Evolutionary conservation across 1,140 invertebrate species (phyloP).

Genomic region (Reticulitermes speratus): DNA sequence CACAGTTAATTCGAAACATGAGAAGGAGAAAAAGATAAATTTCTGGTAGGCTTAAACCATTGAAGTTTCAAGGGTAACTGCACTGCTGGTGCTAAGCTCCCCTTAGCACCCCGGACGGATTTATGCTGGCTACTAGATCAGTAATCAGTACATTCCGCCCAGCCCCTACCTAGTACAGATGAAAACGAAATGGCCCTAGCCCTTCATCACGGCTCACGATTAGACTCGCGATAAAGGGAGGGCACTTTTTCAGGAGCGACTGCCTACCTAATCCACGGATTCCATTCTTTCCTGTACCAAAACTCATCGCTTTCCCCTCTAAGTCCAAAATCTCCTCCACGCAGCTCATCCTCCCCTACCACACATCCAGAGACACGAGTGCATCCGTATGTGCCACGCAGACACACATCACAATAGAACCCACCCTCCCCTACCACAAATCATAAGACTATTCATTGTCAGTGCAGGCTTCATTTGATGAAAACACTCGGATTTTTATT

Average conservation of each 20-base stretch:
- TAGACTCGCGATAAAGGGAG: neutral
- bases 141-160: neutral
- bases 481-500: neutral
- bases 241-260: neutral
- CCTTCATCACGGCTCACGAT: neutral
- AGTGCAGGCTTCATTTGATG: neutral
- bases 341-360: neutral
- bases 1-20: neutral
- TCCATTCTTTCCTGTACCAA: neutral
- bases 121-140: conserved; percentile 15
- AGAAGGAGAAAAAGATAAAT: neutral
- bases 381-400: neutral
- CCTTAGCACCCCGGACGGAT: neutral
- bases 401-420: too few relatives aligned
- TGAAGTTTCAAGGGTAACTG: neutral
- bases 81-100: neutral
- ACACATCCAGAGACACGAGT: neutral
- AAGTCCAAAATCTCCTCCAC: neutral
- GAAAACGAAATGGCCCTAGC: neutral
- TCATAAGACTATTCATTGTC: neutral
- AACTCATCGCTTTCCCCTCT: neutral
- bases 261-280: neutral
- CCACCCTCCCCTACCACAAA: neutral
- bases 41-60: neutral
- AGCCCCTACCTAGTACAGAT: neutral